Conservation (phyloP, 2,888 invertebrate genomes). For the Drosophila mulleri region DNA sequence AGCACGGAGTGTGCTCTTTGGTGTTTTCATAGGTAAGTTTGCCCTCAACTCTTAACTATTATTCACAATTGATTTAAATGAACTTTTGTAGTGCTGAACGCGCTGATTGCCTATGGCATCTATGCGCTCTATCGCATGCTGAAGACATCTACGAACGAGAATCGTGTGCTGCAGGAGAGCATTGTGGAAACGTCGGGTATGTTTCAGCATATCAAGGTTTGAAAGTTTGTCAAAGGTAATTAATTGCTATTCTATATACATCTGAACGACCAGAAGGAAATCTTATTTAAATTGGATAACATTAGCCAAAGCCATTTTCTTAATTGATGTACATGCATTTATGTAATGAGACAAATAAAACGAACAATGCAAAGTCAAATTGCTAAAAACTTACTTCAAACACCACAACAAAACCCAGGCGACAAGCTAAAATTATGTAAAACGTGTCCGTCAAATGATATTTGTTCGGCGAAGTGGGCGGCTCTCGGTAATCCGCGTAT, state of each 20-base stretch:
- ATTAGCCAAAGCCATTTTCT: constrained; percentile 24
- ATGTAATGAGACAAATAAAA: constrained; percentile 49
- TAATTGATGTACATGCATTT: constrained; percentile 52
- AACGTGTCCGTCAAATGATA: constrained; percentile 91
- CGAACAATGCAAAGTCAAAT: constrained; percentile 28
- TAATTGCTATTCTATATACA: constrained; percentile 26
- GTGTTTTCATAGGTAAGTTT: constrained; percentile 73
- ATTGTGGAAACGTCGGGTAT: constrained; percentile 81
- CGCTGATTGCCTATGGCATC: constrained; percentile 76
- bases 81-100: constrained; percentile 70
- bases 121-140: constrained; percentile 79
- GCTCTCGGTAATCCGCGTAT: constrained; percentile 94
- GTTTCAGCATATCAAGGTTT: constrained; percentile 82
- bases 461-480: constrained; percentile 86
- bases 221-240: constrained; percentile 36
- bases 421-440: constrained; percentile 96
- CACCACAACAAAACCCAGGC: constrained; percentile 95
- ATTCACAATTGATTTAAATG: not conserved
- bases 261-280: constrained; percentile 53
- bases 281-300: constrained; percentile 47
- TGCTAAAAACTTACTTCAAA: constrained; percentile 90
- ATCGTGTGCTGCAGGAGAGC: constrained; percentile 76
- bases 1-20: constrained; percentile 79
- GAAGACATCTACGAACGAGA: constrained; percentile 76
- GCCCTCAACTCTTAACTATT: not conserved